Evolutionary conservation across 2,888 invertebrate genomes (phyloP), one percentile per base, ranked within the genome.

Genomic region (Pyrrhosoma nymphula): DNA sequence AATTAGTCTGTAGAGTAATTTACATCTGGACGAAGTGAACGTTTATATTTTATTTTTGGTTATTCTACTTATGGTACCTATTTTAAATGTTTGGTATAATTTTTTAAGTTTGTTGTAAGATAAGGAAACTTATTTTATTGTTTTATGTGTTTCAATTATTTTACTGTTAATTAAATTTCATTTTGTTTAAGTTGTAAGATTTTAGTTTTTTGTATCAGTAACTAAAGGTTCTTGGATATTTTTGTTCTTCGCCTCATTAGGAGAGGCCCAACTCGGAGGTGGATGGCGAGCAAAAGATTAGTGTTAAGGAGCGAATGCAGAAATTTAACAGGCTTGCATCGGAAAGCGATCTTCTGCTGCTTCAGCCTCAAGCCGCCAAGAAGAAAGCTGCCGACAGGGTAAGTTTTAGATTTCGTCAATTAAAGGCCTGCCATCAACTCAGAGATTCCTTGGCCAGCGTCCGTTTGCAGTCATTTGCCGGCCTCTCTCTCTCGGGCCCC

Each of bases 281-380:
- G 39, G 82, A 95, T 88, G 97, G 97, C 90, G 97, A 97, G 96
- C 97, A 96, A 95, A 97, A 98, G 96, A 98, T 99, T 96, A 99
- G 99, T 96, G 99, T 99, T 20, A 99, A 98, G 96, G 99, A 99
- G 97, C 98, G 99, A 95, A 99, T 99, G 96, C 98, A 98, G 97
- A 99, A 99, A 97, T 99, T 99, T 97, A 99, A 99, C 97, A 98
- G 98, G 96, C 98, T 99, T 98, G 99, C 99, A 95, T 99, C 98
- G 0, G 98, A 99, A 96, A 97, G 97, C 95, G 97, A 98, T 96
- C 96, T 97, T n/a, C 95, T 95, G 39, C 95, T 90, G 12, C 91
- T 90, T 55, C 95, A 95, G 95, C 93, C 93, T 60, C 95, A 75
- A 95, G 95, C 97, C 97, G 95, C 97, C 96, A 96, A 97, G 97